Base-by-base conservation (phyloP, 1,140 invertebrate species). In the Charaxes varanes region DNA sequence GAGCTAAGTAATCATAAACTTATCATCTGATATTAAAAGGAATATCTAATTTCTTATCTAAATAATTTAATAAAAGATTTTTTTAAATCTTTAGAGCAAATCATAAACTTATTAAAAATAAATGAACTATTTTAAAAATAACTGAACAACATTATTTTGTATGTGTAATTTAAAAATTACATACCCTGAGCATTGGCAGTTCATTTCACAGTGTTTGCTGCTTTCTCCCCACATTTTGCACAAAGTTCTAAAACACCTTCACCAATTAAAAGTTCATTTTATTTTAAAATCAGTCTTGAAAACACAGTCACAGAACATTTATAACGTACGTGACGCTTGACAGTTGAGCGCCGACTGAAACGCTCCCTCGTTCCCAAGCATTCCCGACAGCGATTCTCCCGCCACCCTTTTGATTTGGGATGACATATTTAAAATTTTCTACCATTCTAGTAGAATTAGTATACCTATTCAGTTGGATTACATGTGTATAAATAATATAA, bases 131-230 rank as follows among this genome's bases (percentile, higher is more conserved):
- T n/a, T n/a, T n/a, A n/a, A n/a, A n/a, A n/a, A n/a, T n/a, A n/a
- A n/a, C n/a, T n/a, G n/a, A n/a, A n/a, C n/a, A n/a, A n/a, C n/a
- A n/a, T n/a, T n/a, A n/a, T n/a, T n/a, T n/a, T n/a, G n/a, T n/a
- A n/a, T n/a, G n/a, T n/a, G n/a, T n/a, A n/a, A n/a, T n/a, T 23
- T 16, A 11, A 44, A 37, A 41, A 30, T n/a, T 37, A 76, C 76
- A 62, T 40, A 80, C 76, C 73, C 76, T 14, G 73, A 69, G 33
- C 76, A 80, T 27, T 80, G 71, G 51, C 76, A 80, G 55, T 74
- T 67, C 2, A 37, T 59, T 49, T 80, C 76, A 60, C 76, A 80
- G 28, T 62, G 60, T 31, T 69, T 61, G 36, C 72, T 77, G 43
- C 49, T 71, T 44, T 62, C 70, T 12, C 70, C 70, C 68, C 66